These are phyloP conservation scores for Odontamblyopus rebecca DNA, from an alignment of 2,797 vertebrate species.

Conservation along the genomic window DNA sequence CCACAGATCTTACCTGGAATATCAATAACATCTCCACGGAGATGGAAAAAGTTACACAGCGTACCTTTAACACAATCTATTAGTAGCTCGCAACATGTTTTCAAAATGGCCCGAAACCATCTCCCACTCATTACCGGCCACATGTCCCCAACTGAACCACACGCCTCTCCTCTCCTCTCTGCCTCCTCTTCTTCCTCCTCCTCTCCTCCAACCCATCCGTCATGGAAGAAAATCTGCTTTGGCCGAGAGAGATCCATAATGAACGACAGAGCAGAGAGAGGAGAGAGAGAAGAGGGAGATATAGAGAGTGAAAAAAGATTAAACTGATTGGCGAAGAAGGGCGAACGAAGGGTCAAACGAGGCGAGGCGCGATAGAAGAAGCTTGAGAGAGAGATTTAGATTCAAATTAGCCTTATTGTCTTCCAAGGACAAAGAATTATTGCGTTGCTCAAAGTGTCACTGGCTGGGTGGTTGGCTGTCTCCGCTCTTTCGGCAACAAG, in stretches of 20 bases:
- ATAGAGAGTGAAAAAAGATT: constrained; percentile 49
- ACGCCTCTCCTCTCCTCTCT: constrained; percentile 37
- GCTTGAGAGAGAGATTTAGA: constrained; percentile 44
- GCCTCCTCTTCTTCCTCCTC: constrained; percentile 27
- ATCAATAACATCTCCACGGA: not conserved
- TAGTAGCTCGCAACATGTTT: not conserved
- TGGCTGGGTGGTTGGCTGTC: constrained; percentile 19
- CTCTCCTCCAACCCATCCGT: constrained; percentile 56
- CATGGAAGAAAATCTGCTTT: constrained; percentile 64
- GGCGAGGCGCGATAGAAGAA: constrained; percentile 19
- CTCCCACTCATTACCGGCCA: constrained; percentile 23
- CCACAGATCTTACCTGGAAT: too few relatives aligned
- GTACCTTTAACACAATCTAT: not conserved
- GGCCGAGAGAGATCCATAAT: constrained; percentile 49
- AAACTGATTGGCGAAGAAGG: constrained; percentile 60
- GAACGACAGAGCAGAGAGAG: constrained; percentile 40
- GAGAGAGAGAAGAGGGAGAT: constrained; percentile 16
- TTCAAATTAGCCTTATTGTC: constrained; percentile 68
- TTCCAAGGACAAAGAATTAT: constrained; percentile 68
- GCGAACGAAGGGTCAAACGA: constrained; percentile 49
- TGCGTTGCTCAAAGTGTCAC: constrained; percentile 60
- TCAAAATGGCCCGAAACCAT: not conserved
- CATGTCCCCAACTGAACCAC: constrained; percentile 42
- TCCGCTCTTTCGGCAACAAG: constrained; percentile 2
- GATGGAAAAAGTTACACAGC: not conserved